Conservation (phyloP, 2,888 invertebrate genomes). For the Hirtodrosophila confusa region DNA sequence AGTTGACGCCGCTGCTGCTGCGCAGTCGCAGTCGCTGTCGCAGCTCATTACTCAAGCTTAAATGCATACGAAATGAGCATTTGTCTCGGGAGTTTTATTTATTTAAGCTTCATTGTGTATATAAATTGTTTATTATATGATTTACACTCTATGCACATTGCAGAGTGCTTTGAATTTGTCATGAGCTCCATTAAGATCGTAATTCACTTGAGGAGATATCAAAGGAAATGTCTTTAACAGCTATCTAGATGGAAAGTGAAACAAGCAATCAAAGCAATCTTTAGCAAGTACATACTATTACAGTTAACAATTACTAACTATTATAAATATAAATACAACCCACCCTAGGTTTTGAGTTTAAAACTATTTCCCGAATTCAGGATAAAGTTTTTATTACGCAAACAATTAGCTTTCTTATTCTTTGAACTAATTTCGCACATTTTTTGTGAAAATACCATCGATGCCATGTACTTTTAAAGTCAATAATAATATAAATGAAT, state of each 20-base stretch:
- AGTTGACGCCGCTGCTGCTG: constrained; percentile 18
- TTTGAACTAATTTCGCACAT: too few relatives aligned
- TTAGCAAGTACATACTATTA: too few relatives aligned
- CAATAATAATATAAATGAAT: too few relatives aligned
- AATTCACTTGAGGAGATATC: not conserved
- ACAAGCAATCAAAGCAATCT: too few relatives aligned
- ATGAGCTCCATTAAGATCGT: constrained; percentile 39
- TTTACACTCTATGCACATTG: constrained; percentile 56
- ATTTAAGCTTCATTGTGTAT: constrained; percentile 53
- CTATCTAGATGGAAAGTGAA: constrained; percentile 1
- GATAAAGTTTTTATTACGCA: too few relatives aligned
- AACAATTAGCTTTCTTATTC: too few relatives aligned
- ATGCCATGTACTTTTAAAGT: too few relatives aligned
- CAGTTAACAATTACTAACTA: too few relatives aligned
- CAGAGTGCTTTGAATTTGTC: constrained; percentile 52
- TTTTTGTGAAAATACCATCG: too few relatives aligned
- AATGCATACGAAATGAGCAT: constrained; percentile 80
- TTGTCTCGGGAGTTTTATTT: constrained; percentile 60
- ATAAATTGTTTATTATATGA: constrained; percentile 61
- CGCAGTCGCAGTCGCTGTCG: constrained; percentile 31
- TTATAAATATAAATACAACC: too few relatives aligned
- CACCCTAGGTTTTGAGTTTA: too few relatives aligned
- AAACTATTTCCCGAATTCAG: too few relatives aligned
- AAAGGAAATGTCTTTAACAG: constrained; percentile 20
- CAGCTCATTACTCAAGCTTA: constrained; percentile 70